These are phyloP conservation scores for Marmota flaviventris DNA, from an alignment of 2,113 vertebrate genomes.

Conservation along the genomic window DNA sequence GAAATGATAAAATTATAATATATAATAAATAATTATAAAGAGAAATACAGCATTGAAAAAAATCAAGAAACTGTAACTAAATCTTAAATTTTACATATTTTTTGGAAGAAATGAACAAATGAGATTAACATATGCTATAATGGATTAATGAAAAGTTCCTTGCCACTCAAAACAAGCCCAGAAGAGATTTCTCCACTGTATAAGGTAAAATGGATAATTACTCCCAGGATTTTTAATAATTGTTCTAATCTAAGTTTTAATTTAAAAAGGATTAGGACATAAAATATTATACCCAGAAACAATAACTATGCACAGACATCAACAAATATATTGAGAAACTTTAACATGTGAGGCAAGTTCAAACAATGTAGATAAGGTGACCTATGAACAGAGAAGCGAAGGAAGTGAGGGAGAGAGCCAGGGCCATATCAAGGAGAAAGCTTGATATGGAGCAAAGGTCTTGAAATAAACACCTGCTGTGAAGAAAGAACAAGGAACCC, in stretches of 20 bases:
- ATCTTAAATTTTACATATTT: not conserved
- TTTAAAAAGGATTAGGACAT: not conserved
- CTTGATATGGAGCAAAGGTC: not conserved
- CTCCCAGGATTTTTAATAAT: not conserved
- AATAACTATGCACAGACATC: not conserved
- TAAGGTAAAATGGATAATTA: not conserved
- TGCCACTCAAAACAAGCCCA: not conserved
- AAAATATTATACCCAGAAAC: not conserved
- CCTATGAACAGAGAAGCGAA: not conserved
- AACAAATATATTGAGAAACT: not conserved
- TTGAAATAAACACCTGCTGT: not conserved
- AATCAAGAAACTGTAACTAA: not conserved
- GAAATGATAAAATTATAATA: not conserved
- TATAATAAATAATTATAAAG: not conserved
- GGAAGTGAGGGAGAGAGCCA: not conserved
- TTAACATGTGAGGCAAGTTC: not conserved
- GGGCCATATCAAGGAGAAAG: not conserved
- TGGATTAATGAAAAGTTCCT: not conserved
- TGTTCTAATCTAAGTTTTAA: not conserved
- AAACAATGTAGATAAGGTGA: not conserved
- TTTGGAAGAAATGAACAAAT: constrained; percentile 14
- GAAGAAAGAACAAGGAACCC: not conserved
- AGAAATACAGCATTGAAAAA: not conserved
- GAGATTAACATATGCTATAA: not conserved
- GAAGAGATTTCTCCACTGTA: not conserved